A percentile compares a stretch with the other conserved stretches of the same genome.
Conservation (phyloP, 2,888 invertebrate genomes). For the Cataglyphis rosenhaueri region DNA sequence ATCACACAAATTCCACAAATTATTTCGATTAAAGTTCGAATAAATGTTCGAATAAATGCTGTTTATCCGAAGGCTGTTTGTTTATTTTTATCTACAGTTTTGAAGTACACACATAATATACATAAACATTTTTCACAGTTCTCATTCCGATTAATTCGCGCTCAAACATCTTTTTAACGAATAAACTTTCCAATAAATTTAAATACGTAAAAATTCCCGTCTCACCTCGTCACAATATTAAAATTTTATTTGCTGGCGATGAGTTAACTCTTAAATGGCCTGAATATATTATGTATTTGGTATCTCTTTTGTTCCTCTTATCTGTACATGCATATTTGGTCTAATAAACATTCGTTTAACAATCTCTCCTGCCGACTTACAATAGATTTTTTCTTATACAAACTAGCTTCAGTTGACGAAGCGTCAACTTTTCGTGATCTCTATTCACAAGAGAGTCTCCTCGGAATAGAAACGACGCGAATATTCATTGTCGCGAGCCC, state of each 20-base stretch:
- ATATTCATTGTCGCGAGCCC: slow-evolving; percentile 62
- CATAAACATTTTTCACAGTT: not conserved
- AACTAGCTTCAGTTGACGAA: not conserved
- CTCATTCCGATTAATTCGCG: slow-evolving; percentile 6
- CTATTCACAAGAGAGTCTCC: slow-evolving; percentile 79
- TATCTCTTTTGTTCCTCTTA: not conserved
- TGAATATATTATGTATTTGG: slow-evolving; percentile 23
- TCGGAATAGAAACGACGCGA: slow-evolving; percentile 75
- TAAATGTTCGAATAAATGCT: not conserved
- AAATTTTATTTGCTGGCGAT: not conserved
- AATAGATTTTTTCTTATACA: not conserved
- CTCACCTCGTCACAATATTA: not conserved
- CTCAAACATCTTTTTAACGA: not conserved
- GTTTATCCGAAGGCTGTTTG: not conserved
- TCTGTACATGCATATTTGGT: not conserved
- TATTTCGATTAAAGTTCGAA: not conserved
- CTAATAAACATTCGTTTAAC: not conserved
- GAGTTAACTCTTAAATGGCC: slow-evolving; percentile 7
- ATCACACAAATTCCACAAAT: not conserved
- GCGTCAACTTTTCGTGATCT: not conserved
- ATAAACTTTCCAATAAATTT: not conserved
- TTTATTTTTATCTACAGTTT: slow-evolving; percentile 5
- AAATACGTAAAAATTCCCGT: not conserved
- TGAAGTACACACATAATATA: not conserved
- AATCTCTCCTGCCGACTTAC: not conserved